Base-by-base conservation (phyloP, 2,113 vertebrate genomes). In the Pterocles gutturalis region DNA sequence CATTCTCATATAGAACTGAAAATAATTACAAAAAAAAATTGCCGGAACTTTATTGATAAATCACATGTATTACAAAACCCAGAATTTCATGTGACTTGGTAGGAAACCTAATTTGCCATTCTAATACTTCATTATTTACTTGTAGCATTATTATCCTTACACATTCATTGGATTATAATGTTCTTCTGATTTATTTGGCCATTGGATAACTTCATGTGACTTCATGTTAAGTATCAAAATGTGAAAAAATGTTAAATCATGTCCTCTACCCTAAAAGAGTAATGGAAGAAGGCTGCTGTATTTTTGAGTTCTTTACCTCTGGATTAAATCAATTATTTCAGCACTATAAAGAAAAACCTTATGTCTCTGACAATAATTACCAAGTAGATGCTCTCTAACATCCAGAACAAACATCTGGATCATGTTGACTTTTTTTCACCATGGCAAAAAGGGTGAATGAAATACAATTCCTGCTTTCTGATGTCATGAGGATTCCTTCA, bases 281-380 rank as follows among this genome's bases (percentile, higher is more conserved):
- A 98, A 93, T 91, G 73, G 57, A 94, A 92, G 83, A 95, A 92
- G 89, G 79, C 62, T 98, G 92, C 87, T 83, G 41, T 80, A 60
- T 77, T 94, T 77, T 69, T 91, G 64, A 94, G 53, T 61, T 96
- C 91, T 97, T 94, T 94, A 93, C 38, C 77, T 97, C 93, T 91
- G 89, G 67, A 90, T 98, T 92, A 98, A 98, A 98, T 98, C 96
- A 96, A 98, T 98, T 98, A 97, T 98, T 98, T 97, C 97, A 98
- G 97, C 96, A 55, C 90, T 94, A 80, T 97, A 97, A 98, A 98
- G 89, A 77, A 81, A 96, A 87, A 61, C n/a, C 62, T 97, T 89
- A 31, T 78, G 96, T 98, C 96, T 97, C 93, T 46, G 96, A 98
- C 87, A 96, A 54, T 85, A 95, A 96, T 98, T 97, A 96, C 86